Evolutionary conservation across 2,888 invertebrate genomes (phyloP), one percentile per base, ranked within the genome.

Genomic region (Phyllotreta striolata): DNA sequence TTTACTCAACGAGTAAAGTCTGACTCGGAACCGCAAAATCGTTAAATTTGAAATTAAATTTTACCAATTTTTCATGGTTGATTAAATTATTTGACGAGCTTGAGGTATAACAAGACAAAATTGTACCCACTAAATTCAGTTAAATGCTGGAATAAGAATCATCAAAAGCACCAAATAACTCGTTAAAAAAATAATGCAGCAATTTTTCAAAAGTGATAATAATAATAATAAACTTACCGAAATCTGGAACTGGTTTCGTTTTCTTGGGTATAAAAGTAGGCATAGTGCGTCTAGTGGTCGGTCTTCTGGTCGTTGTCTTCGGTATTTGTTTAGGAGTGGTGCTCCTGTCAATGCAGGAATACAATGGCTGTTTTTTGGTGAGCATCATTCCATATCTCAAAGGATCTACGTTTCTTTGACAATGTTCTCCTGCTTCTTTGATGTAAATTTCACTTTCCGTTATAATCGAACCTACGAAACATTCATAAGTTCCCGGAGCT

Each of bases 391-490:
- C 88, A 73, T 85, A 83, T 39, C 79, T 81, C 52, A 84, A 79
- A 1, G 88, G 87, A 77, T 88, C 84, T 37, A 87, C 84, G 66
- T 85, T 82, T 66, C 88, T 80, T 69, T 86, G 84, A 72, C 89
- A 89, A 72, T 86, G 86, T 72, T 86, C 86, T 0, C 89, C 88
- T 24, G 89, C 88, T 80, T 89, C 89, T 73, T 86, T 87, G 63
- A 89, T 88, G 73, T 84, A 87, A 68, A 89, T 86, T 70, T 87
- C 86, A 43, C 85, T 84, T 40, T 86, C 84, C 13, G 84, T 83
- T 9, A 85, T 82, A 56, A 87, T 87, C 12, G 84, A 80, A 7
- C 88, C 88, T 24, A 88, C 88, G 75, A 89, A 89, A 74, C 89
- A 89, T 77, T 89, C 89, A 73, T 87, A 88, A 0, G 84, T 83